Base-by-base conservation (phyloP, 2,113 vertebrate genomes). In the Engystomops pustulosus region DNA sequence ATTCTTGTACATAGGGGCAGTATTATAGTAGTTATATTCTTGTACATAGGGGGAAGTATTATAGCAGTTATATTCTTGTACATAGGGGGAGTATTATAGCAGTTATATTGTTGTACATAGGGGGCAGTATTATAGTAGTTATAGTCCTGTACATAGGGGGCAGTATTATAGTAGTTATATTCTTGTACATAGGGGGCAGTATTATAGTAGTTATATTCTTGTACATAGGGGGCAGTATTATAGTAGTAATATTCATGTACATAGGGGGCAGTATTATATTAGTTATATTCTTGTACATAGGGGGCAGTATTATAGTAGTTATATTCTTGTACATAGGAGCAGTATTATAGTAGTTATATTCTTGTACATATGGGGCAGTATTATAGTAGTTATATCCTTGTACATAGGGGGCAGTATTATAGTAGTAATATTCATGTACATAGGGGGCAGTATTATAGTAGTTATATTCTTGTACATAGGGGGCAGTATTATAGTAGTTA, bases 71-170 rank as follows among this genome's bases (percentile, higher is more conserved):
- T 49, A 49, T 49, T 49, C n/a, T 58, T 58, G 53, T 58, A 58
- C 53, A 58, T 58, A 58, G 53, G 53, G 25, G 53, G n/a, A 58
- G 53, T 58, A 58, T 58, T 25, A 58, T 58, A 58, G 53, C 25
- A 58, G 20, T 58, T 58, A 58, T 58, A 58, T 58, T 58, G n/a
- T 58, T 58, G 53, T 58, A 58, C n/a, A 58, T 58, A 58, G 53
- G n/a, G 53, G 11, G n/a, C 53, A 25, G 20, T 58, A 25, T 58
- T 58, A 58, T 58, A 58, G 53, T 58, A 58, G 53, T 25, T 58
- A 25, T 58, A 25, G 9, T 58, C n/a, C 25, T 58, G 53, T 58
- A 58, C 8, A 58, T 58, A 25, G 53, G 53, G n/a, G 4, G 53
- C n/a, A 23, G 53, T 58, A 25, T 58, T 58, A 58, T 58, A 58